phyloP scores from a whole-genome alignment of 2,797 vertebrate species.

The Avahi laniger region DNA sequence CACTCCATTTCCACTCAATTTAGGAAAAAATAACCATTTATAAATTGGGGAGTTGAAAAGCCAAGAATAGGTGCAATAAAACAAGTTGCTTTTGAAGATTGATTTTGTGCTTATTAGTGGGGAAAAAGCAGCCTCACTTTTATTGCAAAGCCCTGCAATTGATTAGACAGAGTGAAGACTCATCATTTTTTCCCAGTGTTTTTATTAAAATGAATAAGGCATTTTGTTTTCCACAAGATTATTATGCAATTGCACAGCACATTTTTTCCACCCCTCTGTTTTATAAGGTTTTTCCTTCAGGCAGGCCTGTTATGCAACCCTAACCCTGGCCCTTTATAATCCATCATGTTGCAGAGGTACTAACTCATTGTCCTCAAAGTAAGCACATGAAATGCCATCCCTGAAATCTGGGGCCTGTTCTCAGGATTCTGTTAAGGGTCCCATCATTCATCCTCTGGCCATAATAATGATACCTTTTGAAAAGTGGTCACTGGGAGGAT shows the following conservation, averaged over 20 bases:
- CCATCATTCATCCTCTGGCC: conserved; percentile 14
- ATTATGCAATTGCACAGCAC: conserved; percentile 59
- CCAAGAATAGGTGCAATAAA: conserved; percentile 51
- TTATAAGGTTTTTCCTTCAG: conserved; percentile 36
- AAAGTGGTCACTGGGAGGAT: background rate
- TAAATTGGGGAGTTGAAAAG: conserved; percentile 5
- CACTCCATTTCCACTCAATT: background rate
- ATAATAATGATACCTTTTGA: conserved; percentile 11
- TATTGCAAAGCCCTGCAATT: conserved; percentile 54
- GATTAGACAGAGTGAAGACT: conserved; percentile 69
- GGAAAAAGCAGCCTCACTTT: conserved; percentile 39
- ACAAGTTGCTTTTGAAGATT: conserved; percentile 56
- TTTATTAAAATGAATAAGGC: conserved; percentile 69
- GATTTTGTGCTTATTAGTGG: conserved; percentile 61
- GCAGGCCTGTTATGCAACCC: conserved; percentile 46
- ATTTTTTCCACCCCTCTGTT: conserved; percentile 13
- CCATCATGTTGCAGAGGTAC: conserved; percentile 35
- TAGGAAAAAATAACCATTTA: background rate
- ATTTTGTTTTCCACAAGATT: conserved; percentile 66
- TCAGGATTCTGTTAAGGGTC: conserved; percentile 39
- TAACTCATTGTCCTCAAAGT: conserved; percentile 47
- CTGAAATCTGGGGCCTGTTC: background rate
- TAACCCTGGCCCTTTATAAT: conserved; percentile 42
- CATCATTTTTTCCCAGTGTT: conserved; percentile 51
- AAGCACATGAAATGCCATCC: conserved; percentile 41